Conservation (phyloP, 2,113 vertebrate genomes). For the Mandrillus leucophaeus region DNA sequence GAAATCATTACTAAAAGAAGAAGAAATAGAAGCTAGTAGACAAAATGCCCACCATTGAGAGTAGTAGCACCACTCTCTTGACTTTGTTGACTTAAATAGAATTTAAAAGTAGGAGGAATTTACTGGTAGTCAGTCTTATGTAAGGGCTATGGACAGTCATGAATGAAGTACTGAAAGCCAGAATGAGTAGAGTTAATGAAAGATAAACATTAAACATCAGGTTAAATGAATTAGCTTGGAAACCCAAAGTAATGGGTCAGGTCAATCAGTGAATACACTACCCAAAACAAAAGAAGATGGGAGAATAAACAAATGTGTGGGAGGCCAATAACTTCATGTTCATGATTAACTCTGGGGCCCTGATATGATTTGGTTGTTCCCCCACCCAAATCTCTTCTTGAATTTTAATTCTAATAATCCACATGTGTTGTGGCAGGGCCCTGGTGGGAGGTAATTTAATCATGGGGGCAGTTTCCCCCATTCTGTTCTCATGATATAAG, state of each 20-base stretch:
- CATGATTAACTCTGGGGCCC: neutral
- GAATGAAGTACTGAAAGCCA: neutral
- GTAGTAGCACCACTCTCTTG: neutral
- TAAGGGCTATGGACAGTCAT: neutral
- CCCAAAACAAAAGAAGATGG: neutral
- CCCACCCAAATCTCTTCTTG: too few species aligned
- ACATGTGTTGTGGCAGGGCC: too few species aligned
- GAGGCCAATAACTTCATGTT: neutral
- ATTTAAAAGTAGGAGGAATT: neutral
- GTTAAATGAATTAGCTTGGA: conserved; percentile 2
- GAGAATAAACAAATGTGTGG: neutral
- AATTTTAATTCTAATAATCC: too few species aligned
- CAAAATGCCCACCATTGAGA: neutral
- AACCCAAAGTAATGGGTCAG: neutral
- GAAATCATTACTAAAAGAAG: conserved; percentile 11
- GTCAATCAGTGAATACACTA: neutral
- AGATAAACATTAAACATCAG: neutral
- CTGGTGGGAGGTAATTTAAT: too few species aligned
- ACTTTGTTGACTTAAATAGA: conserved; percentile 6
- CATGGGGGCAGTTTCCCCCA: too few species aligned
- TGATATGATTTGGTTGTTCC: too few species aligned
- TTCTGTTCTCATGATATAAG: too few species aligned
- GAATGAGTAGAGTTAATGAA: neutral
- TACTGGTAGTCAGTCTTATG: neutral
- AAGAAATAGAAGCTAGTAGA: neutral